These are phyloP conservation scores for Malurus melanocephalus DNA, from an alignment of 2,113 vertebrate genomes.

Conservation along the genomic window DNA sequence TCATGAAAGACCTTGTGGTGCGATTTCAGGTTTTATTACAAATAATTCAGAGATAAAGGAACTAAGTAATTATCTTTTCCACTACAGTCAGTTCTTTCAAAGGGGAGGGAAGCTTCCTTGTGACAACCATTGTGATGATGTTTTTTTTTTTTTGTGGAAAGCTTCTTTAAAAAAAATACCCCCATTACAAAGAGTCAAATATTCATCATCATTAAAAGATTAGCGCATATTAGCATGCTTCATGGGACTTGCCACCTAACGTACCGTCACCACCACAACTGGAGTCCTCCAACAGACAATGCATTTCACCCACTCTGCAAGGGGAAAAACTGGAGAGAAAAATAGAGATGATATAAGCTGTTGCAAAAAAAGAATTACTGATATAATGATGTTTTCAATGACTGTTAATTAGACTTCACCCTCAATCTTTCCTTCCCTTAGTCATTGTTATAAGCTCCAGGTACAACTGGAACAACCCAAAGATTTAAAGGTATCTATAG, in stretches of 20 bases:
- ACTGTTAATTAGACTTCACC: not conserved
- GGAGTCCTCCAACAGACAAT: conserved; percentile 41
- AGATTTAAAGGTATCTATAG: not conserved
- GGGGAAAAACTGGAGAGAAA: not conserved
- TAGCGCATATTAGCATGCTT: conserved; percentile 53
- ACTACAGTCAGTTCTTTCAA: conserved; percentile 69
- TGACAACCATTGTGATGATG: conserved; percentile 58
- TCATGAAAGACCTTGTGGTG: conserved; percentile 78
- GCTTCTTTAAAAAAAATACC: conserved; percentile 54
- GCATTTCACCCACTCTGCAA: not conserved
- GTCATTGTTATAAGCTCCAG: not conserved
- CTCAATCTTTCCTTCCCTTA: not conserved
- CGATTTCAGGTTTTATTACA: conserved; percentile 80
- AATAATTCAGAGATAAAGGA: conserved; percentile 79
- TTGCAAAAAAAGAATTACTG: not conserved
- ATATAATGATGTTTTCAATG: not conserved
- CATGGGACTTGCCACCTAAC: conserved; percentile 61
- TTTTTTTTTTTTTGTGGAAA: conserved; percentile 47
- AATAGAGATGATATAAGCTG: not conserved
- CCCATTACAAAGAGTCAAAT: conserved; percentile 55
- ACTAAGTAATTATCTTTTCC: conserved; percentile 75
- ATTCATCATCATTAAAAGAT: conserved; percentile 61
- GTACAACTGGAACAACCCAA: not conserved
- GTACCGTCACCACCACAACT: not conserved
- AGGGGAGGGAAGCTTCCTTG: conserved; percentile 60